Conservation (phyloP, 2,113 vertebrate species). For the Pogonocichla stellata region DNA sequence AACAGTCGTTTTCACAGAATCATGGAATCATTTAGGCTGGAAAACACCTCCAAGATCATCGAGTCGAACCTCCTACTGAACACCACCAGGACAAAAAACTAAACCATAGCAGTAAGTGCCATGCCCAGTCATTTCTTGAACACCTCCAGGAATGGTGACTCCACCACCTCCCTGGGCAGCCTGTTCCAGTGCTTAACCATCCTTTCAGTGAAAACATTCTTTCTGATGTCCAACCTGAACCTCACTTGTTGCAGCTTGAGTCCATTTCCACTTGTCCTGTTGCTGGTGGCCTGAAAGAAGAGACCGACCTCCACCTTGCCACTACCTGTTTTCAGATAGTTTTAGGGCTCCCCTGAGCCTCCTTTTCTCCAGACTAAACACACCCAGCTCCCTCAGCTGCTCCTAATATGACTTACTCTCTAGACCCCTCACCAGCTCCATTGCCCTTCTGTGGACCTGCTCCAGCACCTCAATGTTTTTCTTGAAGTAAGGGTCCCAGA, state of each 20-base stretch:
- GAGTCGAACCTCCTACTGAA: fast-evolving
- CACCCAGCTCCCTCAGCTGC: neutral
- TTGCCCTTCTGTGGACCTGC: neutral
- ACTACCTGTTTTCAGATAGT: neutral
- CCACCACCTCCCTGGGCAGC: neutral
- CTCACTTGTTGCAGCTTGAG: neutral
- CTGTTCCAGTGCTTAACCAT: neutral
- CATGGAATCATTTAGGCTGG: neutral
- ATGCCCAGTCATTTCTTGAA: neutral
- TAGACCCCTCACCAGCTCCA: neutral
- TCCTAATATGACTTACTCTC: neutral
- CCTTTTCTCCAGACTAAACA: neutral
- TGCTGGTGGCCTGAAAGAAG: too few relatives aligned
- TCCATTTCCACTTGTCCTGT: neutral
- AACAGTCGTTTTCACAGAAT: neutral
- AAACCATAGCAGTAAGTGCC: neutral
- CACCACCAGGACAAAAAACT: neutral
- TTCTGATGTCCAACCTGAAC: neutral
- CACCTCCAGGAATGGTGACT: neutral
- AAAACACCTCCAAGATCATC: neutral
- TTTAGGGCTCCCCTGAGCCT: neutral
- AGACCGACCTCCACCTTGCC: neutral
- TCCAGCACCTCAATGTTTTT: neutral
- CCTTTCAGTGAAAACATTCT: neutral
- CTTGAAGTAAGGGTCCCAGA: neutral